A percentile compares a stretch with the other conserved stretches of the same genome.
Conservation (phyloP, 2,888 invertebrate species). For the Brachypterus glaber region DNA sequence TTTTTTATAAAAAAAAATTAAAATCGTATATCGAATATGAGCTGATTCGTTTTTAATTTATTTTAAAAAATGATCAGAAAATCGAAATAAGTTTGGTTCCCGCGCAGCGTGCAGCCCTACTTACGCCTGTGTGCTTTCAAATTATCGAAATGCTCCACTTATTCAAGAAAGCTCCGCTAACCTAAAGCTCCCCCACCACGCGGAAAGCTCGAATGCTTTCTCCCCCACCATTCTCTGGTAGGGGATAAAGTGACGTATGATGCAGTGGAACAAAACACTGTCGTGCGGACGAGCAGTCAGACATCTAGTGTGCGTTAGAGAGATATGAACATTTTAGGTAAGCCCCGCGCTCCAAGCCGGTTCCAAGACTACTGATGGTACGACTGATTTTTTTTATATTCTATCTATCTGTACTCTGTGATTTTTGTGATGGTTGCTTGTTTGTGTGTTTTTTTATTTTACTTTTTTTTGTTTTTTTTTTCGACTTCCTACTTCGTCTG, state of each 20-base stretch:
- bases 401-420: constrained; percentile 15
- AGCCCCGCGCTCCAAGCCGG: constrained; percentile 29
- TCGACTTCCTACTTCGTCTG: too few species aligned
- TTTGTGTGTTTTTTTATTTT: constrained; percentile 8
- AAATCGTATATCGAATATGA: too few species aligned
- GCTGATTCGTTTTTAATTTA: too few species aligned
- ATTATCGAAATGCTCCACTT: constrained; percentile 22
- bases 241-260: constrained; percentile 36
- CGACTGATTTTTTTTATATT: constrained; percentile 34
- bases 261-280: constrained; percentile 41
- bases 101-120: too few species aligned
- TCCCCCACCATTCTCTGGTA: constrained; percentile 16
- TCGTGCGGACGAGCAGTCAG: constrained; percentile 37
- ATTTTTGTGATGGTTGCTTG: constrained; percentile 20
- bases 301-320: constrained; percentile 42
- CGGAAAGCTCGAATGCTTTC: constrained; percentile 17
- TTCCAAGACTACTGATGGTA: too few species aligned
- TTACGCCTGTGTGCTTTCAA: too few species aligned
- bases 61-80: too few species aligned
- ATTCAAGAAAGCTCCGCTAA: constrained; percentile 19
- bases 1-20: too few species aligned
- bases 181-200: constrained; percentile 16
- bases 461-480: neutral
- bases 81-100: too few species aligned
- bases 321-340: constrained; percentile 45